Evolutionary conservation across 1,140 invertebrate genomes (phyloP).

Genomic region (Latrodectus geometricus): DNA sequence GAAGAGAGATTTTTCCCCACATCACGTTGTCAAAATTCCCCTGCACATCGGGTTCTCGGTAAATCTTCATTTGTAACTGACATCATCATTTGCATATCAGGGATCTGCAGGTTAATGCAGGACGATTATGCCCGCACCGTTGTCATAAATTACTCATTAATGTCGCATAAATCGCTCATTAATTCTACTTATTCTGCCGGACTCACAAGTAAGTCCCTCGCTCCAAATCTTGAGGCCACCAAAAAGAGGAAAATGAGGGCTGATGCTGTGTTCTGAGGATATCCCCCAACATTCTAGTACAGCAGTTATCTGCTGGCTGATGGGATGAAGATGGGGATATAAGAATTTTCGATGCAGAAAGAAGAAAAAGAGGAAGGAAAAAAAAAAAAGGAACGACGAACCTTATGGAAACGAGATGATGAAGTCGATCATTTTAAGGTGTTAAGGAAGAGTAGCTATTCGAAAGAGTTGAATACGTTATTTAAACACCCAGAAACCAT

Average conservation of each 20-base stretch:
- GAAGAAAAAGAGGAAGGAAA: no score
- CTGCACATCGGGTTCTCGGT: constrained; percentile 39
- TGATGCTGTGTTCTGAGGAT: no score
- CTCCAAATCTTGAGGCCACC: not conserved
- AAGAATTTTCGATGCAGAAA: no score
- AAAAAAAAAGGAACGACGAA: no score
- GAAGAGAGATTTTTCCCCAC: constrained; percentile 13
- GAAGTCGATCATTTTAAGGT: no score
- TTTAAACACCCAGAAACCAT: no score
- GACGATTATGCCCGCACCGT: constrained; percentile 52
- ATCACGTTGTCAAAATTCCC: constrained; percentile 18
- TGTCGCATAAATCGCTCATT: constrained; percentile 62
- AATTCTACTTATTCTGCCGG: constrained; percentile 59
- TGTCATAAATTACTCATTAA: constrained; percentile 62
- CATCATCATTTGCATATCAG: constrained; percentile 62
- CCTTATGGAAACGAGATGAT: no score
- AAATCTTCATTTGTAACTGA: constrained; percentile 62
- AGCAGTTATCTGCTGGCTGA: no score
- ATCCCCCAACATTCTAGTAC: no score
- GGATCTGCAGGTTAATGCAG: constrained; percentile 57
- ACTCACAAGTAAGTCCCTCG: constrained; percentile 35
- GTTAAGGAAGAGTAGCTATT: no score
- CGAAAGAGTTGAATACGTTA: no score
- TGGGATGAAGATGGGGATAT: no score
- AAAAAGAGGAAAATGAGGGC: not conserved